Evolutionary conservation across 2,888 invertebrate genomes (phyloP).

Genomic region (Tortrix viridana): DNA sequence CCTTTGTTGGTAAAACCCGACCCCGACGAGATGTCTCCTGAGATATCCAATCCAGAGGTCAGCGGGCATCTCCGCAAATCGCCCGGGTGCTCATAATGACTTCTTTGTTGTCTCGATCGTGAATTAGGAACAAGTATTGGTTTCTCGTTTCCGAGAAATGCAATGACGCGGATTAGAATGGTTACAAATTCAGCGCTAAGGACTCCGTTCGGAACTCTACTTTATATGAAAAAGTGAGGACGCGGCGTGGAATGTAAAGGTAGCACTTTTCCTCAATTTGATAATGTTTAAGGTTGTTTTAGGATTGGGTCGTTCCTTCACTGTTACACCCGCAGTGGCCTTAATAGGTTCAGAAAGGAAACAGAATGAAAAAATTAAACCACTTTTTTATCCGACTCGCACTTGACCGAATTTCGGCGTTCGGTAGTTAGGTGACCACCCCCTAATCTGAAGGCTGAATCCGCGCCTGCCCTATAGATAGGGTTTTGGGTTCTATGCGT

Average conservation of each 20-base stretch:
- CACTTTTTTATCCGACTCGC: no score
- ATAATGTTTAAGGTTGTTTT: constrained; percentile 8
- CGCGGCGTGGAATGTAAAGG: constrained; percentile 4
- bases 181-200: no score
- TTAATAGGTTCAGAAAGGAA: no score
- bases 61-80: constrained; percentile 31
- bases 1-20: constrained; percentile 30
- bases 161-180: constrained; percentile 1
- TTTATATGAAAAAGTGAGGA: not conserved
- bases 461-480: no score
- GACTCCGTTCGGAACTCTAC: no score
- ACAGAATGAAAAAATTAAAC: no score
- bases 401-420: no score
- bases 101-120: constrained; percentile 49
- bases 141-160: constrained; percentile 8
- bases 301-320: constrained; percentile 6
- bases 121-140: constrained; percentile 40
- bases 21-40: constrained; percentile 16
- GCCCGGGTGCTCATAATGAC: constrained; percentile 33
- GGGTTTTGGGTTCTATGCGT: no score
- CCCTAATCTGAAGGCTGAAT: no score
- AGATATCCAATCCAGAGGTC: constrained; percentile 19
- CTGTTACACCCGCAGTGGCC: not conserved
- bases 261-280: constrained; percentile 10
- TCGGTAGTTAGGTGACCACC: no score